phyloP scores from a whole-genome alignment of 2,888 invertebrate species.

The Pseudococcus jackbeardsleyi region DNA sequence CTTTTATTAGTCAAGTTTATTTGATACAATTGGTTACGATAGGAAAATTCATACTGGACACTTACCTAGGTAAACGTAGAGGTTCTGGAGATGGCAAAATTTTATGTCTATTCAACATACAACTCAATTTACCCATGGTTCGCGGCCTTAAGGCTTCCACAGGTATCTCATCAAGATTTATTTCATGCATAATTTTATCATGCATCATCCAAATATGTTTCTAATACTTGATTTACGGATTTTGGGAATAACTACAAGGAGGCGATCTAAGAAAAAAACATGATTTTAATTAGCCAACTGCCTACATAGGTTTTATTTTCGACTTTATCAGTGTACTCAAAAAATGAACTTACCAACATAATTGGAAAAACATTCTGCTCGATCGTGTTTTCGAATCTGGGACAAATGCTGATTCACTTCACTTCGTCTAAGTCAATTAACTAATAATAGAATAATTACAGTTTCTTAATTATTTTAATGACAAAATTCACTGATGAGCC shows the following conservation, averaged over 20 bases:
- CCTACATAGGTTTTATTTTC: no score
- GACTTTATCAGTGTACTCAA: no score
- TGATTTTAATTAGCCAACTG: neutral
- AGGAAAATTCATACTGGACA: neutral
- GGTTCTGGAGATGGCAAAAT: slow-evolving; percentile 39
- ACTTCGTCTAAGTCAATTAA: no score
- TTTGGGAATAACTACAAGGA: neutral
- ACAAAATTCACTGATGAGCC: no score
- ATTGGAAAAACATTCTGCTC: neutral
- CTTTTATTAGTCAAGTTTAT: neutral
- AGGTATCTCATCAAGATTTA: slow-evolving; percentile 16
- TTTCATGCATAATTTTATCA: neutral
- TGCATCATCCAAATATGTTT: neutral
- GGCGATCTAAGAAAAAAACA: neutral
- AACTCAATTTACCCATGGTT: slow-evolving; percentile 1
- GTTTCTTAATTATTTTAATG: no score
- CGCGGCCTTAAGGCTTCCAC: slow-evolving; percentile 17
- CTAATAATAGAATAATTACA: no score
- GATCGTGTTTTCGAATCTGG: no score
- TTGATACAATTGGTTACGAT: neutral
- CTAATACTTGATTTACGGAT: no score
- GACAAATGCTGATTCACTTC: no score
- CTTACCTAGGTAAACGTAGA: slow-evolving; percentile 28
- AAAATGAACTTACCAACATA: neutral
- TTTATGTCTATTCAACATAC: neutral